Evolutionary conservation across 2,113 vertebrate species (phyloP).

Genomic region (Onychostruthus taczanowskii): DNA sequence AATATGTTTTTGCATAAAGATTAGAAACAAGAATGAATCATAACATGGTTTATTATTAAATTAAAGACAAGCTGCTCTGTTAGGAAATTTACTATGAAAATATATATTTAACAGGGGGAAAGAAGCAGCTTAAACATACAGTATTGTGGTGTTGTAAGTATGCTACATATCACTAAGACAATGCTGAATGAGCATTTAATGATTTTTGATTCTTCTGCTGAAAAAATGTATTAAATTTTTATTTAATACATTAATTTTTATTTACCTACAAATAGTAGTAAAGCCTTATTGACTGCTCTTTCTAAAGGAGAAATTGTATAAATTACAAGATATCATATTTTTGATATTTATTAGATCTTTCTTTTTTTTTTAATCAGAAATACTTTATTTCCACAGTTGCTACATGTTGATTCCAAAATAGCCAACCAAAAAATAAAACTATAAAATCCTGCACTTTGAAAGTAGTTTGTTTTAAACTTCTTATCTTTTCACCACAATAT

Average conservation of each 20-base stretch:
- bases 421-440: background rate
- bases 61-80: background rate
- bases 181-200: background rate
- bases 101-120: background rate
- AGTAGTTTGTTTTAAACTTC: background rate
- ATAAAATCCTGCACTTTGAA: background rate
- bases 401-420: background rate
- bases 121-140: background rate
- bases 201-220: background rate
- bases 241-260: background rate
- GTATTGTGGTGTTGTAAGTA: accelerated
- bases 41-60: background rate
- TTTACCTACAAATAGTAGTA: background rate
- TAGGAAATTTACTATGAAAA: background rate
- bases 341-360: background rate
- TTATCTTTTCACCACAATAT: background rate
- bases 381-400: background rate
- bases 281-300: background rate
- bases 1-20: background rate
- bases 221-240: background rate
- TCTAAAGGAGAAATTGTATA: background rate
- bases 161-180: background rate
- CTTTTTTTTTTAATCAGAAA: background rate
- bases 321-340: background rate
- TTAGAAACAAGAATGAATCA: background rate